Base-by-base conservation (phyloP, 2,113 vertebrate species). In the Megatriorchis doriae region DNA sequence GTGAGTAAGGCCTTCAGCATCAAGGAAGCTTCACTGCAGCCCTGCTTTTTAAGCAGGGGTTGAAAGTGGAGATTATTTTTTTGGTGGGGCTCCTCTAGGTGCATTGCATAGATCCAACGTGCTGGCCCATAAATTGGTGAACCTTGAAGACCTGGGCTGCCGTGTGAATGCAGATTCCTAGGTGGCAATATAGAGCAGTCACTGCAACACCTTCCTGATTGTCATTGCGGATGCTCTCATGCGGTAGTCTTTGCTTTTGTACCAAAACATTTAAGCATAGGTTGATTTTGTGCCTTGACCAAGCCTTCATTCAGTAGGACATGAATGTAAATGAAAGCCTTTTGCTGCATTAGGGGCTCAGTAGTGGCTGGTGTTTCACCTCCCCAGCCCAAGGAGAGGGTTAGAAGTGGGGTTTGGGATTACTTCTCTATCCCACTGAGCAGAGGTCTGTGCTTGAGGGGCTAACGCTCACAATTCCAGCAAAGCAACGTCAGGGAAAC, bases 31-130 rank as follows among this genome's bases (percentile, higher is more conserved):
- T 84, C 4, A 1, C 67, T 70, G 23, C 53, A 73, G 40, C 43
- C 63, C n/a, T 10, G 7, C 40, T 20, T 40, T 77, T 93, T 82
- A 92, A 86, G 34, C 50, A 14, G 10, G 7, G 3, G 5, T 16
- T 58, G 67, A 72, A 90, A 72, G 8, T 0, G 4, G 61, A 65
- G 15, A 16, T 68, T n/a, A 10, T 75, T 90, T 90, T 90, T 61
- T 67, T 17, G 8, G 19, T 62, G 27, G 23, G 25, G 9, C 27
- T 93, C 9, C 27, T 62, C 7, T 55, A 18, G 13, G 36, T 61
- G 32, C 23, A 26, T 43, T 62, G 3, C 32, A 20, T n/a, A 67
- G n/a, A 12, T 45, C 21, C 5, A 11, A 23, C 0, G 0, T 19
- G 10, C n/a, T 70, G 58, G 36, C 22, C 42, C 0, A 1, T 40